A percentile compares a stretch with the other conserved stretches of the same genome.
Conservation (phyloP, 2,888 invertebrate species). For the Serripes groenlandicus region DNA sequence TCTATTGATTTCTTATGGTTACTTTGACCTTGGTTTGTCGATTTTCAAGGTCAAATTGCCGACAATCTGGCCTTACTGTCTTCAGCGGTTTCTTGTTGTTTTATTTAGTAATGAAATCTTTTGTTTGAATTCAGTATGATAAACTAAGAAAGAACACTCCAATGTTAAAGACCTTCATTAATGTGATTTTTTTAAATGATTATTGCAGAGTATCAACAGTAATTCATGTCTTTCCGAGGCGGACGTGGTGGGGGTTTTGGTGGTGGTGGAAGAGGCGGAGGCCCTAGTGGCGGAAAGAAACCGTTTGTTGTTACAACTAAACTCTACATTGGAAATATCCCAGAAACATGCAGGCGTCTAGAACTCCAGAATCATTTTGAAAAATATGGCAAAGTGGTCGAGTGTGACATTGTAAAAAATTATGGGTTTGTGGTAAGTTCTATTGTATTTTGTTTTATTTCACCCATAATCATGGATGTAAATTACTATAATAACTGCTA, state of each 20-base stretch:
- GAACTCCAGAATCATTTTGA: conserved; percentile 81
- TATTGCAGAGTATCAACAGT: not conserved
- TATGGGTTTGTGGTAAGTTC: conserved; percentile 85
- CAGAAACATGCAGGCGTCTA: conserved; percentile 76
- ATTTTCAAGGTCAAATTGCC: too few species aligned
- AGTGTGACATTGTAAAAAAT: conserved; percentile 85
- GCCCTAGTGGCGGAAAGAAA: conserved; percentile 41
- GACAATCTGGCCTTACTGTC: too few species aligned
- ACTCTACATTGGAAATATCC: conserved; percentile 83
- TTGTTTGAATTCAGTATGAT: too few species aligned
- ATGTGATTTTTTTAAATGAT: too few species aligned
- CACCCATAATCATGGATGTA: too few species aligned
- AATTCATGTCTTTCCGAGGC: conserved; percentile 45
- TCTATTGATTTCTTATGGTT: too few species aligned
- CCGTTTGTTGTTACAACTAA: conserved; percentile 77
- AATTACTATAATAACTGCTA: too few species aligned
- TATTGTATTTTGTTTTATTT: not conserved
- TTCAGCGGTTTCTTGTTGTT: too few species aligned
- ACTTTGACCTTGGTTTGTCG: too few species aligned
- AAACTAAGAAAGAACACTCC: too few species aligned
- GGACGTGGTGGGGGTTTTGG: conserved; percentile 30
- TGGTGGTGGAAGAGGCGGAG: conserved; percentile 34
- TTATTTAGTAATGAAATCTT: too few species aligned
- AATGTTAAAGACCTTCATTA: too few species aligned
- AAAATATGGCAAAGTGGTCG: conserved; percentile 82